phyloP scores from a whole-genome alignment of 2,888 invertebrate genomes.

The Petrolisthes cinctipes region DNA sequence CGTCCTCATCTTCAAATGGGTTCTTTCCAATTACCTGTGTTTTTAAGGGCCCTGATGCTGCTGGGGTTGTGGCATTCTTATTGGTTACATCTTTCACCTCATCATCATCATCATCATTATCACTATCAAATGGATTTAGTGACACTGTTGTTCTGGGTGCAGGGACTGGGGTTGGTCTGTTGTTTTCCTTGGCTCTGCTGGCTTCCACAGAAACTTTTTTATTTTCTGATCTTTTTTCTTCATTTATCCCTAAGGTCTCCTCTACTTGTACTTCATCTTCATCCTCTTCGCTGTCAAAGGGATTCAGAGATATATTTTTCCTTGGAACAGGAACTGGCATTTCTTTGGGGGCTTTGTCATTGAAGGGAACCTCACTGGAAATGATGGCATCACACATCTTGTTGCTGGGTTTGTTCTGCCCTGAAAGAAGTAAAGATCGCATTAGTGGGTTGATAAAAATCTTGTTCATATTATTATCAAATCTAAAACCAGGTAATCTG shows the following conservation, averaged over 20 bases:
- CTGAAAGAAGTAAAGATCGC: not conserved
- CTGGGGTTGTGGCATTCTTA: not conserved
- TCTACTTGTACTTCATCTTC: constrained; percentile 8
- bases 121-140: constrained; percentile 31
- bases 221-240: not conserved
- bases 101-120: constrained; percentile 9
- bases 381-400: not conserved
- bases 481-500: too few relatives aligned
- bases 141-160: constrained; percentile 12
- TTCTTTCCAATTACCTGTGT: constrained; percentile 3
- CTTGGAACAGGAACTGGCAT: constrained; percentile 10
- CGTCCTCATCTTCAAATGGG: constrained; percentile 36
- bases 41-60: not conserved
- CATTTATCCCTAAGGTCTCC: not conserved
- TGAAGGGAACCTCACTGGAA: not conserved
- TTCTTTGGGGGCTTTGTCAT: not conserved
- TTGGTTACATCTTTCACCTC: not conserved
- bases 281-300: constrained; percentile 31
- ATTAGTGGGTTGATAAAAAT: too few relatives aligned
- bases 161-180: not conserved
- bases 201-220: not conserved
- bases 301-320: constrained; percentile 23
- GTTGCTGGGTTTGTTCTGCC: not conserved
- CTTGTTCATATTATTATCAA: too few relatives aligned
- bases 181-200: not conserved